Conservation (phyloP, 2,113 vertebrate genomes). For the Tychaedon coryphoeus region DNA sequence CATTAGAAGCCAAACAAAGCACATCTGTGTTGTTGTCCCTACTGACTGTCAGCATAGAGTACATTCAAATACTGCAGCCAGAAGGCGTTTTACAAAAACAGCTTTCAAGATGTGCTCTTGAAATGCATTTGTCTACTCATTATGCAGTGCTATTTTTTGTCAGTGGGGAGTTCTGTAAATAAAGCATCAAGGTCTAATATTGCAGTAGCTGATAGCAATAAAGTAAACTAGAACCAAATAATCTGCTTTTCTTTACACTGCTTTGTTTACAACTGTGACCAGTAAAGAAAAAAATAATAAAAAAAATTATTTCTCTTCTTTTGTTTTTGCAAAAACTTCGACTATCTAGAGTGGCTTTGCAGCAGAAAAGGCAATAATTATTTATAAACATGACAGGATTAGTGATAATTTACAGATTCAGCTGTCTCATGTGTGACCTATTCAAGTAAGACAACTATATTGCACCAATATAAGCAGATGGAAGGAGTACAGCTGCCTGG, state of each 20-base stretch:
- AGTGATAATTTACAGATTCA: background rate
- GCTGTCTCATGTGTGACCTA: background rate
- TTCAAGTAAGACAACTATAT: background rate
- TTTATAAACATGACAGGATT: background rate
- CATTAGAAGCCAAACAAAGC: slow-evolving; percentile 71
- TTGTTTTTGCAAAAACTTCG: background rate
- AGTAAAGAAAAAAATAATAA: background rate
- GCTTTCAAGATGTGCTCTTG: slow-evolving; percentile 74
- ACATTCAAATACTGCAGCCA: slow-evolving; percentile 72
- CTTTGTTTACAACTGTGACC: slow-evolving; percentile 1
- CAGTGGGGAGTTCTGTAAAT: slow-evolving; percentile 71
- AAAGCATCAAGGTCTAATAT: slow-evolving; percentile 61
- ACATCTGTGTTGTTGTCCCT: slow-evolving; percentile 66
- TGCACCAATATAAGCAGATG: background rate
- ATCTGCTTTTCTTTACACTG: background rate
- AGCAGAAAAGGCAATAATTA: background rate
- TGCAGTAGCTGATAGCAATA: slow-evolving; percentile 51
- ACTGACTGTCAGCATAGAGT: slow-evolving; percentile 64
- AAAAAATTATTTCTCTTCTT: background rate
- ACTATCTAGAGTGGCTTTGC: background rate
- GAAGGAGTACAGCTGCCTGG: background rate
- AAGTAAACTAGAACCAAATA: slow-evolving; percentile 4
- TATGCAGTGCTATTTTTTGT: slow-evolving; percentile 69
- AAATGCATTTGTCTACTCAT: slow-evolving; percentile 70
- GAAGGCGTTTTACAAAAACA: slow-evolving; percentile 70